Conservation (phyloP, 53 echinoderm and acorn worm genomes). For the Astropecten irregularis region DNA sequence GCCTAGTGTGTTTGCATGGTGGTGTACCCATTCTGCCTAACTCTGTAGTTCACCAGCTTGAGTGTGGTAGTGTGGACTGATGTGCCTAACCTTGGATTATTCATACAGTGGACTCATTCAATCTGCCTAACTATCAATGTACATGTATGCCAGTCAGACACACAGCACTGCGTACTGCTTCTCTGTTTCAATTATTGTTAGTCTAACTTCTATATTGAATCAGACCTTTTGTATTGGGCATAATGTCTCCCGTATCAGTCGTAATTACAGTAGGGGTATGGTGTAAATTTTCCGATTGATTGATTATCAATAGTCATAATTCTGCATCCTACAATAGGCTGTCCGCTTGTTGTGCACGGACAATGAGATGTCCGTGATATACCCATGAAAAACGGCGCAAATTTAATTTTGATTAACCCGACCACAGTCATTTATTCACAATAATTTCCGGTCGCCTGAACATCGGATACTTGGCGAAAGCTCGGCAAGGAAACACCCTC, state of each 20-base stretch:
- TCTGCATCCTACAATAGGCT: not conserved
- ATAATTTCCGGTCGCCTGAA: not conserved
- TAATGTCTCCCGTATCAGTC: too few species aligned
- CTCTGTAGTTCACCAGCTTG: not conserved
- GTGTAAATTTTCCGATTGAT: not conserved
- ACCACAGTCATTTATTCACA: not conserved
- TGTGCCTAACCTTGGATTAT: not conserved
- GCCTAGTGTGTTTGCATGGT: too few species aligned
- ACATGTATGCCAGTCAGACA: too few species aligned
- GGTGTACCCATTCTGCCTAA: not conserved
- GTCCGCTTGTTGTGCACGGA: not conserved
- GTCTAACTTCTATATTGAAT: too few species aligned
- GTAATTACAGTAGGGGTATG: not conserved
- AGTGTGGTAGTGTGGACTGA: not conserved
- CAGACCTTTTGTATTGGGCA: too few species aligned
- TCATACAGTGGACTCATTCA: too few species aligned
- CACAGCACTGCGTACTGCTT: too few species aligned
- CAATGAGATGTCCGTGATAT: not conserved
- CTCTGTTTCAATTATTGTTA: too few species aligned
- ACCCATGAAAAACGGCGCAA: conserved; percentile 8
- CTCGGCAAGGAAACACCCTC: not conserved
- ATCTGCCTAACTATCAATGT: too few species aligned
- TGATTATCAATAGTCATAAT: not conserved
- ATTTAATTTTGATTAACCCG: conserved; percentile 42
- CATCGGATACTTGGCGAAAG: too few species aligned